Evolutionary conservation across 2,113 vertebrate genomes (phyloP).

Genomic region (Nerophis ophidion): DNA sequence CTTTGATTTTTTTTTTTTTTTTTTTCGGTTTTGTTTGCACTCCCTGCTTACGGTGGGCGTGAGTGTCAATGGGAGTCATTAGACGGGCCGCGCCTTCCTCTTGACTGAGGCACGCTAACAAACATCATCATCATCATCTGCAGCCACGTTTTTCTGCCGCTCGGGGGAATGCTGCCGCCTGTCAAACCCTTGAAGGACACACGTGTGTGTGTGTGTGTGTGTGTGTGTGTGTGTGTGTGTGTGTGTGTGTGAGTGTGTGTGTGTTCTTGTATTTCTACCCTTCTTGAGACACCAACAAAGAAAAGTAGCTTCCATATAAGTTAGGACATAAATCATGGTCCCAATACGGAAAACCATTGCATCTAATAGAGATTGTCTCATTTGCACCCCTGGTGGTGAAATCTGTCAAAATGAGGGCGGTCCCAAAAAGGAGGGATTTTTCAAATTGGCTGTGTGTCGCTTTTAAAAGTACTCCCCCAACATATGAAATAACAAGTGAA

Average conservation of each 20-base stretch:
- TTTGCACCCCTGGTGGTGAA: too few relatives aligned
- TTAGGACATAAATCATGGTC: too few relatives aligned
- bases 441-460: too few relatives aligned
- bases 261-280: too few relatives aligned
- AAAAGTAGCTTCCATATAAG: too few relatives aligned
- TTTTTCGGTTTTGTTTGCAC: slow-evolving; percentile 31
- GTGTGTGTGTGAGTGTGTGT: slow-evolving; percentile 6
- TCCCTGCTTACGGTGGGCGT: slow-evolving; percentile 39
- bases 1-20: slow-evolving; percentile 20
- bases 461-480: too few relatives aligned
- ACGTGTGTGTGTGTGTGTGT: slow-evolving; percentile 19
- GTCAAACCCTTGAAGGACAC: slow-evolving; percentile 59
- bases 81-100: slow-evolving; percentile 40
- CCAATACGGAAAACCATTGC: too few relatives aligned
- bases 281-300: too few relatives aligned
- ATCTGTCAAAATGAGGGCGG: too few relatives aligned
- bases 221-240: slow-evolving; percentile 23
- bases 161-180: slow-evolving; percentile 52
- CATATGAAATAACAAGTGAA: too few relatives aligned
- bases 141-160: slow-evolving; percentile 36
- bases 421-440: too few relatives aligned
- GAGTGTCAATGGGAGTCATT: slow-evolving; percentile 64
- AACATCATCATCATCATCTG: slow-evolving; percentile 25
- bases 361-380: too few relatives aligned
- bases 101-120: slow-evolving; percentile 44